A percentile compares a stretch with the other conserved stretches of the same genome.
phyloP scores from a whole-genome alignment of 2,888 invertebrate species.

The Lasioglossum morio region DNA sequence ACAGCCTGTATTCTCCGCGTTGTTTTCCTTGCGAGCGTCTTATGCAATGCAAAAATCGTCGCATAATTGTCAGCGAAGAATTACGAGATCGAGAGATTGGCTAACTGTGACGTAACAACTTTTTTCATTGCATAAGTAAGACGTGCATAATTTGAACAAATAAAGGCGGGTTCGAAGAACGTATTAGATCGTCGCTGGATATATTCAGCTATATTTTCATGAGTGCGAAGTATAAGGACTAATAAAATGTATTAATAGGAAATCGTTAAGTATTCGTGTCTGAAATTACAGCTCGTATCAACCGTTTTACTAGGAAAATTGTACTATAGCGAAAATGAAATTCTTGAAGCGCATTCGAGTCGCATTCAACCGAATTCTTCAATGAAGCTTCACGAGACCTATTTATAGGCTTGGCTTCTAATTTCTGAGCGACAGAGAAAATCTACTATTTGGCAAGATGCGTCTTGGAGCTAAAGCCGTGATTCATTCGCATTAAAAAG shows the following conservation, averaged over 20 bases:
- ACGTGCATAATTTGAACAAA: not conserved
- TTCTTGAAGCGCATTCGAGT: constrained; percentile 9
- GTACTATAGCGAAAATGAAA: not conserved
- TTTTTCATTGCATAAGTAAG: not conserved
- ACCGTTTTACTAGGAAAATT: constrained; percentile 1
- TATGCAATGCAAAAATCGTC: not conserved
- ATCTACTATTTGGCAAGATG: not conserved
- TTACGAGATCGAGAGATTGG: not conserved
- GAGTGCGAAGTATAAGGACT: not conserved
- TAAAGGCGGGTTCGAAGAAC: not conserved
- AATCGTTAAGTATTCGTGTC: not conserved
- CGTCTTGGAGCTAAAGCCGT: not conserved
- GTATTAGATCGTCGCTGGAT: not conserved
- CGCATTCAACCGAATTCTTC: constrained; percentile 9
- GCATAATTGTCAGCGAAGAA: not conserved
- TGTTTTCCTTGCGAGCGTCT: not conserved
- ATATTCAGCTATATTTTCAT: not conserved
- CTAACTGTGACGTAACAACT: not conserved
- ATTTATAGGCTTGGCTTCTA: constrained; percentile 17
- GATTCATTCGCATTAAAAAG: not conserved
- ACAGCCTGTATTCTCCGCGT: not conserved
- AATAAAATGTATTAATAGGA: not conserved
- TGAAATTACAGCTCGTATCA: not conserved
- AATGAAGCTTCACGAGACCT: not conserved
- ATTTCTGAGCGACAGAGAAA: not conserved